These are phyloP conservation scores for Parauchenoglanis ngamensis DNA, from an alignment of 2,797 vertebrate genomes.

Conservation along the genomic window DNA sequence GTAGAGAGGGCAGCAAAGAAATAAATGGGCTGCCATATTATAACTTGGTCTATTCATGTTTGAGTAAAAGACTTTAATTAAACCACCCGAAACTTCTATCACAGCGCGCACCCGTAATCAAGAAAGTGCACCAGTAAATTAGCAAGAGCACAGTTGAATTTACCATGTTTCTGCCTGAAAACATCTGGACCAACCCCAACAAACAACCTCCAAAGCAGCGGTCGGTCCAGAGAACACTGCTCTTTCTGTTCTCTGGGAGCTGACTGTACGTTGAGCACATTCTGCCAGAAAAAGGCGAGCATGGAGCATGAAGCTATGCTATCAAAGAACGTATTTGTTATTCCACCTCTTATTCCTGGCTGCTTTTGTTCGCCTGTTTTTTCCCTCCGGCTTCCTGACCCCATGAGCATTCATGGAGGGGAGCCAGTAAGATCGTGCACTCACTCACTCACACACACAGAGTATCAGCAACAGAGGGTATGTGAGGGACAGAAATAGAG, in stretches of 20 bases:
- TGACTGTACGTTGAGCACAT: constrained; percentile 29
- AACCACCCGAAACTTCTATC: constrained; percentile 51
- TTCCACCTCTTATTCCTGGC: constrained; percentile 62
- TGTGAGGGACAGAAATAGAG: constrained; percentile 47
- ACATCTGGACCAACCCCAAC: constrained; percentile 12
- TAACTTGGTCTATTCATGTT: constrained; percentile 60
- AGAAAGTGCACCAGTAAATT: constrained; percentile 51
- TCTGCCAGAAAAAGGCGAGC: constrained; percentile 47
- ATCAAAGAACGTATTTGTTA: constrained; percentile 66
- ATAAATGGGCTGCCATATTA: constrained; percentile 50
- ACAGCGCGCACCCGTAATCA: constrained; percentile 63
- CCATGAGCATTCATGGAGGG: constrained; percentile 26
- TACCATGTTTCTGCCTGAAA: constrained; percentile 12
- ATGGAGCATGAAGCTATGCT: constrained; percentile 51
- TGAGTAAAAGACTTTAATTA: constrained; percentile 59
- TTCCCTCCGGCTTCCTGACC: constrained; percentile 65
- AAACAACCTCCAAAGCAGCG: not conserved
- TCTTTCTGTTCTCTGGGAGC: constrained; percentile 30
- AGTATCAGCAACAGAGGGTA: constrained; percentile 65
- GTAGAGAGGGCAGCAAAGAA: constrained; percentile 54
- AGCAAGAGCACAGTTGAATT: constrained; percentile 52
- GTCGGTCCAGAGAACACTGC: constrained; percentile 18
- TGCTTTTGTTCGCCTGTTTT: constrained; percentile 64
- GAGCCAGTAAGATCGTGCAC: constrained; percentile 37
- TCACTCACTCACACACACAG: constrained; percentile 21